These are phyloP conservation scores for Carpatolechia fugitivella DNA, from an alignment of 2,888 invertebrate species.

Conservation along the genomic window DNA sequence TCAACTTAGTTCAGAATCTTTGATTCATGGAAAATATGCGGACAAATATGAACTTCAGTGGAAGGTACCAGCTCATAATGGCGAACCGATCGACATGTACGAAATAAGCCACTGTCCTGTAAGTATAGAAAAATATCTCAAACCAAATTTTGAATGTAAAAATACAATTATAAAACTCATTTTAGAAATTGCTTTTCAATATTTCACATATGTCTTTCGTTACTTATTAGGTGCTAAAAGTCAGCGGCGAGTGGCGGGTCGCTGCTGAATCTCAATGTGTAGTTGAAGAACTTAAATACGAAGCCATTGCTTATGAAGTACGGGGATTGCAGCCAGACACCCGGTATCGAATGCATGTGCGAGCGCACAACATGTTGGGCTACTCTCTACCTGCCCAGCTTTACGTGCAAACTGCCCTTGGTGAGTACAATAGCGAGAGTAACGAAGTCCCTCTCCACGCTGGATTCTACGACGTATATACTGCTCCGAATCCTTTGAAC, in stretches of 20 bases:
- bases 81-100: conserved; percentile 92
- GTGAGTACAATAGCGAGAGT: conserved; percentile 84
- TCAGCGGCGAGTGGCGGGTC: conserved; percentile 83
- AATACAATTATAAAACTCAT: too few relatives aligned
- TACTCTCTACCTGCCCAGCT: conserved; percentile 88
- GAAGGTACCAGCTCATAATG: conserved; percentile 93
- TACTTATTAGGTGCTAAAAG: conserved; percentile 79
- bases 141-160: too few relatives aligned
- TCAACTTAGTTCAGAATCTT: conserved; percentile 61
- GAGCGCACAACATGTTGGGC: conserved; percentile 92
- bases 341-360: conserved; percentile 89
- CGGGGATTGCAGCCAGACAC: conserved; percentile 86
- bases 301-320: conserved; percentile 83
- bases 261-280: conserved; percentile 77
- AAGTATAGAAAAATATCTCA: conserved; percentile 42
- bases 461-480: conserved; percentile 75
- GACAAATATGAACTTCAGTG: conserved; percentile 90
- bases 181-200: too few relatives aligned
- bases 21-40: conserved; percentile 79
- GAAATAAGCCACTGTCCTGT: conserved; percentile 90
- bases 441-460: conserved; percentile 67
- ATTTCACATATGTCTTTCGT: too few relatives aligned
- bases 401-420: conserved; percentile 91
- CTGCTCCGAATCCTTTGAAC: conserved; percentile 54
- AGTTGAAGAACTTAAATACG: conserved; percentile 79